Conservation (phyloP, 2,113 vertebrate species). For the human (Homo sapiens) region DNA sequence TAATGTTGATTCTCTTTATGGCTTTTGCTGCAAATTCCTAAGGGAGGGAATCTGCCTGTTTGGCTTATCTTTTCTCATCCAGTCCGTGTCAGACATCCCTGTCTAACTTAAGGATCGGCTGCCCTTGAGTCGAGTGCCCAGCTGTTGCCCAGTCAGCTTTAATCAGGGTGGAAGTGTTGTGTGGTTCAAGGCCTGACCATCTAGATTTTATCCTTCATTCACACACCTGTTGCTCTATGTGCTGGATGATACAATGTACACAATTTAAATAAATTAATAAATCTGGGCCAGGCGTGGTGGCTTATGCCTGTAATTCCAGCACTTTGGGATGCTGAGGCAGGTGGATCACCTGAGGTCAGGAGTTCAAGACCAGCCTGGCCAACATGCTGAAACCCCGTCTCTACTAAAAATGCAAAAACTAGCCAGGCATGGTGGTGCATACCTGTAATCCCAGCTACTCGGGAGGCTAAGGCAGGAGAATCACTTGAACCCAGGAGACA, state of each 20-base stretch:
- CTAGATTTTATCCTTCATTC: background rate
- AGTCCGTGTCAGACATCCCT: background rate
- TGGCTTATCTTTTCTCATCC: background rate
- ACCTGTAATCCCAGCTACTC: too few relatives aligned
- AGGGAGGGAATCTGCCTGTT: background rate
- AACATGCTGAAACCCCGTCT: too few relatives aligned
- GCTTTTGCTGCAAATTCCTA: background rate
- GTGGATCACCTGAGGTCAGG: too few relatives aligned
- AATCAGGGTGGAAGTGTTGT: background rate
- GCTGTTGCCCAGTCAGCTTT: background rate
- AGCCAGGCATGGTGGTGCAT: too few relatives aligned
- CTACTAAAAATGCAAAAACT: too few relatives aligned
- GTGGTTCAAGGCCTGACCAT: background rate
- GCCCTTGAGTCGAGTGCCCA: background rate
- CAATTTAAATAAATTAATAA: background rate
- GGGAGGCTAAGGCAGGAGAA: too few relatives aligned
- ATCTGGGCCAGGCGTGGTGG: too few relatives aligned
- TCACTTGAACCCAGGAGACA: too few relatives aligned
- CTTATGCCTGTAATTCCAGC: too few relatives aligned
- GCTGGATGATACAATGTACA: background rate
- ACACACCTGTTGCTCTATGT: background rate
- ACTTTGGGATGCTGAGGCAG: too few relatives aligned
- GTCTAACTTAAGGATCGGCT: background rate
- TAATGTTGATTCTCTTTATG: background rate
- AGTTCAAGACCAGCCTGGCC: too few relatives aligned